phyloP scores from a whole-genome alignment of 2,888 invertebrate genomes.

The Schrankia costaestrigalis region DNA sequence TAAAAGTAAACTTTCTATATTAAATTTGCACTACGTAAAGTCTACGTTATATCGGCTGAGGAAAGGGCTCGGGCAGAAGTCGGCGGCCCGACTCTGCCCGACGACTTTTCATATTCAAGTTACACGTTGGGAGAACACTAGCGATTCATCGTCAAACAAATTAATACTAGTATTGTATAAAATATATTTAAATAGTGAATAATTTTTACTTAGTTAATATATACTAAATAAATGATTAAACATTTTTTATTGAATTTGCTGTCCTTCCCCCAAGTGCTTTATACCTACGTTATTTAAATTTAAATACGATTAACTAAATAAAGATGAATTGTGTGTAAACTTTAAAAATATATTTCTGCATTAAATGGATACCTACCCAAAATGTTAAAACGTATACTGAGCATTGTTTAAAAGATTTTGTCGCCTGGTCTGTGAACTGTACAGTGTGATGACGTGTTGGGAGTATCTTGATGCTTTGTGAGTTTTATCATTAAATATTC shows the following conservation, averaged over 20 bases:
- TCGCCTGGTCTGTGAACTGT: conserved; percentile 54
- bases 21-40: conserved; percentile 75
- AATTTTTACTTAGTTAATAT: conserved; percentile 80
- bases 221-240: conserved; percentile 77
- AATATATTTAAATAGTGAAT: conserved; percentile 80
- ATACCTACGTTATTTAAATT: conserved; percentile 80
- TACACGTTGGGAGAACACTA: conserved; percentile 73
- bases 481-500: conserved; percentile 31
- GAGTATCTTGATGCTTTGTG: conserved; percentile 34
- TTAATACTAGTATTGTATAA: conserved; percentile 79
- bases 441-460: conserved; percentile 18
- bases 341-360: conserved; percentile 74
- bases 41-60: conserved; percentile 64
- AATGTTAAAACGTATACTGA: conserved; percentile 70
- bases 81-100: conserved; percentile 32
- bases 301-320: conserved; percentile 77
- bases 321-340: conserved; percentile 76
- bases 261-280: conserved; percentile 82
- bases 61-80: conserved; percentile 78
- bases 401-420: conserved; percentile 66
- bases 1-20: conserved; percentile 77
- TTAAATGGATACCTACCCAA: conserved; percentile 71
- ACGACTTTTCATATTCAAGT: conserved; percentile 63
- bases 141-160: conserved; percentile 75
- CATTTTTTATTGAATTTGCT: conserved; percentile 82